These are phyloP conservation scores for Macrotus californicus DNA, from an alignment of 2,113 vertebrate genomes.

Conservation along the genomic window DNA sequence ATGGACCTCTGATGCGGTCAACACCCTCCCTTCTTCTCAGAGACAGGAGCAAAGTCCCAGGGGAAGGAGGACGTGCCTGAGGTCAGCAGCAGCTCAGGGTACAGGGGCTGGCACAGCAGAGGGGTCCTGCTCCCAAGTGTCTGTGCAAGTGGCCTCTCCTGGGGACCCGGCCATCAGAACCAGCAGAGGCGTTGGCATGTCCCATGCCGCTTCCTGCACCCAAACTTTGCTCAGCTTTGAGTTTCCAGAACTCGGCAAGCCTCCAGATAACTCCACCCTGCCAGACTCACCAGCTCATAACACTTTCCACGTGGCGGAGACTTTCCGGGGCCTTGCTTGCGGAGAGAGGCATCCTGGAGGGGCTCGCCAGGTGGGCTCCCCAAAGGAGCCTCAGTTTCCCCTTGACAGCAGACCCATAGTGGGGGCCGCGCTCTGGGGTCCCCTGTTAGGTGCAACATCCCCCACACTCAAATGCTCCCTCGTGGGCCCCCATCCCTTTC, in stretches of 20 bases:
- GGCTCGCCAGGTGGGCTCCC: not conserved
- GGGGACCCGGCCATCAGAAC: not conserved
- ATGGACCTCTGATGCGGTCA: not conserved
- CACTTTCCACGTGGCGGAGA: not conserved
- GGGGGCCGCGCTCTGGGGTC: too few species aligned
- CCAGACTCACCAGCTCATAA: not conserved
- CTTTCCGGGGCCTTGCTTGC: accelerated
- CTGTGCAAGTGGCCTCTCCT: not conserved
- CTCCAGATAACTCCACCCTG: too few species aligned
- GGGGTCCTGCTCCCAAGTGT: not conserved
- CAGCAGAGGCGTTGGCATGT: too few species aligned
- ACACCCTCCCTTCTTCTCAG: not conserved
- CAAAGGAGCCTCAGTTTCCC: not conserved
- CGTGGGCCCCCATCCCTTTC: accelerated
- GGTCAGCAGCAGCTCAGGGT: not conserved
- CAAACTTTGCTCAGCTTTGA: not conserved
- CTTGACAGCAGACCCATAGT: not conserved
- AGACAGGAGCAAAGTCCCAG: not conserved
- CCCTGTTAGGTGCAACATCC: too few species aligned
- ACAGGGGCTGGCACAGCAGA: accelerated
- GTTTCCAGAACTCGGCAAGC: not conserved
- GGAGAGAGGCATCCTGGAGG: too few species aligned
- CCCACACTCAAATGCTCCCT: not conserved
- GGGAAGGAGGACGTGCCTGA: not conserved
- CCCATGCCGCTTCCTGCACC: too few species aligned